A percentile compares a stretch with the other conserved stretches of the same genome.
phyloP scores from a whole-genome alignment of 2,797 vertebrate genomes.

The Fringilla coelebs region DNA sequence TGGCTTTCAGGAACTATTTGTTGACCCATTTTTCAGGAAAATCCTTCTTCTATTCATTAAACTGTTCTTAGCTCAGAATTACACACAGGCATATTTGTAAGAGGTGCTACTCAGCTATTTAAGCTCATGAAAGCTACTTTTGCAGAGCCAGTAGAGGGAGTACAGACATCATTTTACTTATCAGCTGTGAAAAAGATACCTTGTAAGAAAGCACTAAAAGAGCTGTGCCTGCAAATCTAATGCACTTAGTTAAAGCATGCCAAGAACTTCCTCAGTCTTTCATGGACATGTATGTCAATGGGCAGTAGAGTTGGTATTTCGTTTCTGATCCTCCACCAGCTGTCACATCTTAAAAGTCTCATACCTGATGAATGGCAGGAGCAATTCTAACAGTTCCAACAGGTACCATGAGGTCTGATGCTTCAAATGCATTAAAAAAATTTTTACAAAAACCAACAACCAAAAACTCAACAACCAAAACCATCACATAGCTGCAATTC shows the following conservation, averaged over 20 bases:
- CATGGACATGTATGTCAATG: not conserved
- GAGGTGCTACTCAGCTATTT: not conserved
- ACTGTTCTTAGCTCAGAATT: not conserved
- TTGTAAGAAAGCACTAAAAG: constrained; percentile 23
- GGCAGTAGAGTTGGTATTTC: not conserved
- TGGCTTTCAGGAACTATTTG: constrained; percentile 57
- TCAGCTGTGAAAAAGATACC: constrained; percentile 44
- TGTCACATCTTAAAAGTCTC: not conserved
- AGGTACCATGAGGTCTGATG: not conserved
- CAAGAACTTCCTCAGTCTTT: not conserved
- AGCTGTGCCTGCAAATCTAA: constrained; percentile 17
- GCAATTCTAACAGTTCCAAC: not conserved
- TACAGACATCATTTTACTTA: constrained; percentile 59
- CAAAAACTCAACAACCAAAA: not conserved
- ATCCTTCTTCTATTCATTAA: not conserved
- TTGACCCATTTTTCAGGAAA: constrained; percentile 59
- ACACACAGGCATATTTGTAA: not conserved
- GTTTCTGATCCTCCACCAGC: not conserved
- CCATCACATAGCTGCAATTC: not conserved
- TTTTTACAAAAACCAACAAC: no score
- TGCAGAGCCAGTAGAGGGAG: constrained; percentile 66
- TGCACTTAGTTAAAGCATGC: not conserved
- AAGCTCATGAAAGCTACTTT: constrained; percentile 10
- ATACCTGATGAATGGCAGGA: not conserved
- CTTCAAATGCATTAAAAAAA: not conserved